phyloP scores from a whole-genome alignment of 2,797 vertebrate species.

The Neosilurus mollespiculum region DNA sequence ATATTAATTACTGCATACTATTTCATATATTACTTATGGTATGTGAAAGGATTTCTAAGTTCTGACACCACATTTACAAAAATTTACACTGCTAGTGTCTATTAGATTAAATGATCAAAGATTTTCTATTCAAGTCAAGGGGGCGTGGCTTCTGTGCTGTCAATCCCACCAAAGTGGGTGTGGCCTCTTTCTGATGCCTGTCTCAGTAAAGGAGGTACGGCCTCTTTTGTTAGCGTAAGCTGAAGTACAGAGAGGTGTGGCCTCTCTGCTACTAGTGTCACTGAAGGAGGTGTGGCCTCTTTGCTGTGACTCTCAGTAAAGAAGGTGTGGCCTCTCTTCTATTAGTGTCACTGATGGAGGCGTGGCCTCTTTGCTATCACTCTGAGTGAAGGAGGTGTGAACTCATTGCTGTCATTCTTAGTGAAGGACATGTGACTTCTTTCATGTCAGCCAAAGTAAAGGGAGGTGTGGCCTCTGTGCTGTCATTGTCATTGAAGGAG shows the following conservation, averaged over 20 bases:
- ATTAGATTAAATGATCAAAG: background rate
- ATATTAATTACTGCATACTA: background rate
- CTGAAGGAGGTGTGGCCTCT: background rate
- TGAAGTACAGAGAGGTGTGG: background rate
- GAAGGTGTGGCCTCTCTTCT: background rate
- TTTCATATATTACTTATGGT: background rate
- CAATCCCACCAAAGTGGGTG: background rate
- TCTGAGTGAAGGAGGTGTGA: background rate
- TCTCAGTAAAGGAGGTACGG: background rate
- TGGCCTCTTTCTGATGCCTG: background rate
- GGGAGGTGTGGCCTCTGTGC: background rate
- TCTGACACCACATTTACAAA: background rate
- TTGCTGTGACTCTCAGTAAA: accelerated
- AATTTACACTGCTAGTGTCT: background rate
- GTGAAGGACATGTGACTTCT: background rate
- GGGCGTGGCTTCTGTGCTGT: background rate
- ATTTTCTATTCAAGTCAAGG: background rate
- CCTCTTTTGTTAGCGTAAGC: too few species aligned
- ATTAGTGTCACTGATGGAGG: background rate
- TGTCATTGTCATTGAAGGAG: background rate
- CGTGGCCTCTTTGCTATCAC: too few species aligned
- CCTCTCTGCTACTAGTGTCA: background rate
- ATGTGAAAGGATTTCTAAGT: background rate
- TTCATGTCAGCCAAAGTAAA: background rate
- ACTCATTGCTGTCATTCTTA: background rate